Percentiles rank a stretch among this genome's conserved stretches.
phyloP scores from a whole-genome alignment of 1,140 invertebrate species.

The Meloidogyne floridensis region DNA sequence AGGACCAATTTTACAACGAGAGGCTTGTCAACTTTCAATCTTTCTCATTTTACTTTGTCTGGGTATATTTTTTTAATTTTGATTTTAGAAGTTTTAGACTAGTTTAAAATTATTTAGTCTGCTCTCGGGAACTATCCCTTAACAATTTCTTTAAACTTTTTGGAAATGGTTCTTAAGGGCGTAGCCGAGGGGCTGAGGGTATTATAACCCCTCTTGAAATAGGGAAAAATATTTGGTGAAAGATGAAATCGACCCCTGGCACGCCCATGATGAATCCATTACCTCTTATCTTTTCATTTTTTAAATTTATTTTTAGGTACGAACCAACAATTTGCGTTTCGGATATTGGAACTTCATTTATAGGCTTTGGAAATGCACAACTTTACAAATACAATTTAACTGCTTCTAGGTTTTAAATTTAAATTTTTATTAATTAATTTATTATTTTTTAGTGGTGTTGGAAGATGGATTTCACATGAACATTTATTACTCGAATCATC shows the following conservation, averaged over 20 bases:
- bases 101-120: not conserved
- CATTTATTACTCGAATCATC: conserved; percentile 41
- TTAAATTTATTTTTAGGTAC: not conserved
- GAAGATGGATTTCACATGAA: conserved; percentile 34
- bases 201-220: too few relatives aligned
- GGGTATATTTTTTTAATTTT: conserved; percentile 3
- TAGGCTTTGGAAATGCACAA: conserved; percentile 42
- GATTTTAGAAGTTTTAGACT: not conserved
- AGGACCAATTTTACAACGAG: conserved; percentile 38
- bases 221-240: too few relatives aligned
- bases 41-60: conserved; percentile 38
- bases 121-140: too few relatives aligned
- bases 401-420: conserved; percentile 26
- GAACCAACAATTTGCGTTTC: conserved; percentile 38
- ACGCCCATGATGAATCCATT: too few relatives aligned
- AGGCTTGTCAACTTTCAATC: conserved; percentile 29
- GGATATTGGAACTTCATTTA: conserved; percentile 38
- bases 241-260: too few relatives aligned
- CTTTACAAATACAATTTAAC: conserved; percentile 44
- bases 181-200: too few relatives aligned
- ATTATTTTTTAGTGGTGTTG: conserved; percentile 26
- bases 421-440: not conserved
- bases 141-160: too few relatives aligned
- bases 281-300: not conserved
- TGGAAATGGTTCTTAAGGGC: too few relatives aligned